Conservation (phyloP, 2,888 invertebrate species). For the Netelia inedita region DNA sequence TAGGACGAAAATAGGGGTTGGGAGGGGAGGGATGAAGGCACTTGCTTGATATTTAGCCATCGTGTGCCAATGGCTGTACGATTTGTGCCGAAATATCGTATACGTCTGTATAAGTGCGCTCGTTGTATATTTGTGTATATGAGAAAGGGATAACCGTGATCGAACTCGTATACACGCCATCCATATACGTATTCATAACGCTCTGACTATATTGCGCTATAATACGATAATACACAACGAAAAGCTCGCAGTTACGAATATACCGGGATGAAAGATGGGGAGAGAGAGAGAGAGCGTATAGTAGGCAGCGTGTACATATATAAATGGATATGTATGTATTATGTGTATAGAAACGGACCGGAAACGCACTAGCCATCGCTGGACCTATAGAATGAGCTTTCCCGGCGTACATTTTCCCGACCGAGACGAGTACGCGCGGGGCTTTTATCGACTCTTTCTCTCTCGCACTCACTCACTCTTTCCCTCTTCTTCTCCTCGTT, state of each 20-base stretch:
- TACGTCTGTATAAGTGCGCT: no score
- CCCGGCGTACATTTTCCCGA: slow-evolving; percentile 65
- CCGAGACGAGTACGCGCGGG: slow-evolving; percentile 69
- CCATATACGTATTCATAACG: neutral
- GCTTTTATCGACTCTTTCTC: slow-evolving; percentile 70
- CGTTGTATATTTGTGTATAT: slow-evolving; percentile 13
- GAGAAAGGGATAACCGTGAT: slow-evolving; percentile 21
- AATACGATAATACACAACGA: slow-evolving; percentile 31
- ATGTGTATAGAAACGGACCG: slow-evolving; percentile 45
- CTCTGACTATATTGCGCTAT: neutral
- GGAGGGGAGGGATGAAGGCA: no score
- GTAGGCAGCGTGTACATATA: neutral
- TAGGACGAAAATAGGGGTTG: no score
- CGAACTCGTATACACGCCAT: neutral
- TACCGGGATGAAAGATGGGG: slow-evolving; percentile 42
- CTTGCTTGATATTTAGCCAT: no score
- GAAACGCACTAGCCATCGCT: slow-evolving; percentile 63
- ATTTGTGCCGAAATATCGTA: no score
- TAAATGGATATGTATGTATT: neutral
- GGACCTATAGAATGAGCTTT: slow-evolving; percentile 60
- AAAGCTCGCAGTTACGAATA: slow-evolving; percentile 52
- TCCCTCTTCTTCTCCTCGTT: slow-evolving; percentile 21
- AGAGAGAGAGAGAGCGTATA: slow-evolving; percentile 2
- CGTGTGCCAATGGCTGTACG: no score
- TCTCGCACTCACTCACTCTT: slow-evolving; percentile 6